Conservation (phyloP, 2,113 vertebrate genomes). For the Accipiter virgatus region DNA sequence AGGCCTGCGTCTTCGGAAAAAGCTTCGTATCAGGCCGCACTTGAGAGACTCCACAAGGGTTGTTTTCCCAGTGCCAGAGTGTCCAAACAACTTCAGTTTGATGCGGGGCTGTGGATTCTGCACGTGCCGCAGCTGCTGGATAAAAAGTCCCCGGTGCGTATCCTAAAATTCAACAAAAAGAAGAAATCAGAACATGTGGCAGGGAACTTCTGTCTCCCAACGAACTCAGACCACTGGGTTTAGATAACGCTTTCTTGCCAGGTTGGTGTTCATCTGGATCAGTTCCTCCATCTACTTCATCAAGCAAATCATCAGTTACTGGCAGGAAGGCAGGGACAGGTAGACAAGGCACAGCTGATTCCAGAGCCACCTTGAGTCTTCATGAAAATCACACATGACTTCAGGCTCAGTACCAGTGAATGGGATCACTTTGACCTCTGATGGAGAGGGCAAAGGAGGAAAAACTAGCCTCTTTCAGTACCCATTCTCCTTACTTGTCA, state of each 20-base stretch:
- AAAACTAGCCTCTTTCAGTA: not conserved
- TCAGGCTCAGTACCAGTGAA: not conserved
- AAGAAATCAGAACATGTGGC: not conserved
- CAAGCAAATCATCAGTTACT: not conserved
- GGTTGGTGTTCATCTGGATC: not conserved
- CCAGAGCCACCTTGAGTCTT: not conserved
- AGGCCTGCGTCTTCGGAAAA: slow-evolving; percentile 90
- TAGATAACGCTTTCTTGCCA: not conserved
- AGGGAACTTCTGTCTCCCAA: not conserved
- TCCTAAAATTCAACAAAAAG: slow-evolving; percentile 74
- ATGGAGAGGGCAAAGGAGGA: not conserved
- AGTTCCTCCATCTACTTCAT: not conserved
- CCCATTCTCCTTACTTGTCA: not conserved
- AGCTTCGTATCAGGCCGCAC: slow-evolving; percentile 92
- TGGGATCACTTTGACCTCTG: not conserved
- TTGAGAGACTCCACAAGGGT: slow-evolving; percentile 93
- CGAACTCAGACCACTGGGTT: not conserved
- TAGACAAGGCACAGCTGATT: not conserved
- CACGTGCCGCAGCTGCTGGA: slow-evolving; percentile 89
- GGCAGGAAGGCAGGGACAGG: not conserved
- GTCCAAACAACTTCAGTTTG: slow-evolving; percentile 94
- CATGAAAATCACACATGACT: not conserved
- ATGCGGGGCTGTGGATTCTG: slow-evolving; percentile 86
- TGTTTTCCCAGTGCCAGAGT: slow-evolving; percentile 88
- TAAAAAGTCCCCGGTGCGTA: slow-evolving; percentile 84